phyloP scores from a whole-genome alignment of 1,140 invertebrate genomes.

The Thaumatotibia leucotreta region DNA sequence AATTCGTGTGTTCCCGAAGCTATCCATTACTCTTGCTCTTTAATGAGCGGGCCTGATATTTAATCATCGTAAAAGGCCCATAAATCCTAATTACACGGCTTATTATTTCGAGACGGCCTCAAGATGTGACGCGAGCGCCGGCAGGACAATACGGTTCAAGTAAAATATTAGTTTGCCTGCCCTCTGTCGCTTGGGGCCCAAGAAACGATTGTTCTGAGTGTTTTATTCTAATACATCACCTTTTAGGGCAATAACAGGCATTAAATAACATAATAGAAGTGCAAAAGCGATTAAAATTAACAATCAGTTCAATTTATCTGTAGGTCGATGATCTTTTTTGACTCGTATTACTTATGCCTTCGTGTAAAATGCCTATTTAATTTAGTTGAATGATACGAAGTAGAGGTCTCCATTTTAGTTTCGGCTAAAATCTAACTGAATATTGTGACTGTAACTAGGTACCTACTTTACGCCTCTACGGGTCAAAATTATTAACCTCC shows the following conservation, averaged over 20 bases:
- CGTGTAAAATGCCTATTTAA: too few relatives aligned
- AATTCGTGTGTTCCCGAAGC: constrained; percentile 31
- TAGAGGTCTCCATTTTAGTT: too few relatives aligned
- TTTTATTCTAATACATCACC: not conserved
- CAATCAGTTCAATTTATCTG: not conserved
- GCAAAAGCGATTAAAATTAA: not conserved
- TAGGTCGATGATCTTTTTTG: too few relatives aligned
- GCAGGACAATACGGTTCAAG: constrained; percentile 49
- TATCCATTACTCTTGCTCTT: constrained; percentile 39
- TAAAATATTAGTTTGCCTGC: constrained; percentile 39
- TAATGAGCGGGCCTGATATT: constrained; percentile 49
- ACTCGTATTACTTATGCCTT: too few relatives aligned
- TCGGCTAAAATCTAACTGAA: too few relatives aligned
- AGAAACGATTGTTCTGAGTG: constrained; percentile 1
- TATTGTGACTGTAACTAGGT: too few relatives aligned
- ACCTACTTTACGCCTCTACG: too few relatives aligned
- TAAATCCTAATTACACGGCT: constrained; percentile 65
- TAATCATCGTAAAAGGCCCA: constrained; percentile 60
- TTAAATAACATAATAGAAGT: not conserved
- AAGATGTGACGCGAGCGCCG: constrained; percentile 41
- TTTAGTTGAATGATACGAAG: too few relatives aligned
- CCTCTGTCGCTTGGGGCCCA: not conserved
- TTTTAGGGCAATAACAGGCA: not conserved
- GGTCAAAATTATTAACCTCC: too few relatives aligned
- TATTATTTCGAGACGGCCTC: constrained; percentile 57